These are phyloP conservation scores for Oxyteleia sp. DNA, from an alignment of 2,888 invertebrate genomes.

Conservation along the genomic window DNA sequence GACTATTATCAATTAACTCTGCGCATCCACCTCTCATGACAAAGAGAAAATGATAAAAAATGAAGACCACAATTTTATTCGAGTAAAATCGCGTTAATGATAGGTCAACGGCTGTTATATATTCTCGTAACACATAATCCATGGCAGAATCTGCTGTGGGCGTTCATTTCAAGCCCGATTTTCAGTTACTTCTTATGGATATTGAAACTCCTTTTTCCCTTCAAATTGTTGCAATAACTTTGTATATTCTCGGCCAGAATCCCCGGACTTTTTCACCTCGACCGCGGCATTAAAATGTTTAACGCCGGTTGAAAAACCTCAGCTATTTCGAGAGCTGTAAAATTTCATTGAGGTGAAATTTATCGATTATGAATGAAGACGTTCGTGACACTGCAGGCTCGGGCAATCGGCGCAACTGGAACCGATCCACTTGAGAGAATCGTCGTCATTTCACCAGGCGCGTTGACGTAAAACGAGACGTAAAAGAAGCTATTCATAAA, in stretches of 20 bases:
- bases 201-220: no score
- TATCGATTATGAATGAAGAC: constrained; percentile 30
- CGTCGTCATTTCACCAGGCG: constrained; percentile 4
- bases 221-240: no score
- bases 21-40: no score
- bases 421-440: not conserved
- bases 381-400: constrained; percentile 4
- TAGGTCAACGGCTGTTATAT: constrained; percentile 12
- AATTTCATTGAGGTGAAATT: constrained; percentile 25
- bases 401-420: not conserved
- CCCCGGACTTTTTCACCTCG: no score
- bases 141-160: no score
- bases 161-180: constrained; percentile 8
- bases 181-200: no score
- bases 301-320: constrained; percentile 6
- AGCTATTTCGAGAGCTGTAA: not conserved
- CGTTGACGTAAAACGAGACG: constrained; percentile 8
- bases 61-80: not conserved
- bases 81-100: not conserved
- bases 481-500: constrained; percentile 29
- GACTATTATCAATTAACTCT: not conserved
- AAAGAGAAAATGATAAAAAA: no score
- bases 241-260: no score
- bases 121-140: not conserved
- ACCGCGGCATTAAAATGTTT: constrained; percentile 18